A percentile compares a stretch with the other conserved stretches of the same genome.
These are phyloP conservation scores for Carcharodon carcharias DNA, from an alignment of 2,797 vertebrate genomes.

Conservation along the genomic window DNA sequence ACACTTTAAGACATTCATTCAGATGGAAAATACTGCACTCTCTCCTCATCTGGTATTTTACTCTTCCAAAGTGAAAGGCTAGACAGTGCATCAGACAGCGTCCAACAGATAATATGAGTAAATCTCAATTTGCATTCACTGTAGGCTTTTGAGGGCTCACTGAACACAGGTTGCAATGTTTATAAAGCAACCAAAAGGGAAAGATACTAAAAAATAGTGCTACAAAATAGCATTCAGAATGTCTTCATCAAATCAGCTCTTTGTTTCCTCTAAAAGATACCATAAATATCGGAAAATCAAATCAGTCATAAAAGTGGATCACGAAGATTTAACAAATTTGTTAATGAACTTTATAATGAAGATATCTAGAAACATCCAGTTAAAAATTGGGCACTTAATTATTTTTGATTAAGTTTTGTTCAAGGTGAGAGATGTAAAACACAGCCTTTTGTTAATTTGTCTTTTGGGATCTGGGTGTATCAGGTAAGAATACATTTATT, in stretches of 20 bases:
- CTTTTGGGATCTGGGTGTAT: neutral
- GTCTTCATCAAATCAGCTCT: neutral
- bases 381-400: neutral
- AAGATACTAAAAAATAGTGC: neutral
- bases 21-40: constrained; percentile 26
- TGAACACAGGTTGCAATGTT: neutral
- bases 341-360: neutral
- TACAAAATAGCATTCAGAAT: neutral
- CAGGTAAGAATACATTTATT: neutral
- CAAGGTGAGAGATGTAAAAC: neutral
- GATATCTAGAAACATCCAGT: neutral
- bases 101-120: neutral
- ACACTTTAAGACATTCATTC: constrained; percentile 15
- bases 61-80: neutral
- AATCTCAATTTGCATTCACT: neutral
- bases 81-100: neutral
- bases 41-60: neutral
- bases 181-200: neutral
- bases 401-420: neutral
- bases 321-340: neutral
- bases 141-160: neutral
- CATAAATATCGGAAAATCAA: neutral
- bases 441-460: neutral
- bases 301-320: neutral
- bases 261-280: neutral